A percentile compares a stretch with the other conserved stretches of the same genome.
phyloP scores from a whole-genome alignment of 2,113 vertebrate species.

The Pimephales promelas region DNA sequence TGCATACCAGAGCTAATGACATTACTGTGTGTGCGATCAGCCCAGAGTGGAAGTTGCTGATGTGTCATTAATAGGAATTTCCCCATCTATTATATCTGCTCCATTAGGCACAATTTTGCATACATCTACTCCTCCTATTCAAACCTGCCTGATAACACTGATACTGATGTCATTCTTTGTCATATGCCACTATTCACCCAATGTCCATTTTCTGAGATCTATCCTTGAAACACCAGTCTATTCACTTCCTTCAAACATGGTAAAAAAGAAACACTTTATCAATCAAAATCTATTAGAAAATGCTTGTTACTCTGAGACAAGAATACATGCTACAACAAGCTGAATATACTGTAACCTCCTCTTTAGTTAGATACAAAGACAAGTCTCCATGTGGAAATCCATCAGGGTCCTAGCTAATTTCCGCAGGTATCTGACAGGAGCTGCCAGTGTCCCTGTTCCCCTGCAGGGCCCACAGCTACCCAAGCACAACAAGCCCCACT shows the following conservation, averaged over 20 bases:
- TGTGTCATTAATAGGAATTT: conserved; percentile 53
- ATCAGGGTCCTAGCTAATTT: conserved; percentile 15
- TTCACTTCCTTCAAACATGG: conserved; percentile 11
- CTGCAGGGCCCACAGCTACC: conserved; percentile 55
- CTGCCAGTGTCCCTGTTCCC: conserved; percentile 15
- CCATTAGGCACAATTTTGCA: conserved; percentile 48
- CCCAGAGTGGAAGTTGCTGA: conserved; percentile 38
- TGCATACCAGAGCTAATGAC: conserved; percentile 49
- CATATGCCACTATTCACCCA: conserved; percentile 8
- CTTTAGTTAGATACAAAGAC: background rate
- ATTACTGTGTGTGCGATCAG: conserved; percentile 38
- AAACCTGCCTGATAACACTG: conserved; percentile 25
- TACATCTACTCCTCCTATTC: conserved; percentile 41
- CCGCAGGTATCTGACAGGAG: conserved; percentile 26
- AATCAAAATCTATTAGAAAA: background rate
- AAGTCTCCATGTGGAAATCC: background rate
- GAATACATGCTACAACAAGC: background rate
- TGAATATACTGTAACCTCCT: background rate
- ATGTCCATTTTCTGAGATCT: background rate
- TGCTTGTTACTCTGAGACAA: background rate
- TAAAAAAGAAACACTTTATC: background rate
- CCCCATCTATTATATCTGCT: conserved; percentile 47
- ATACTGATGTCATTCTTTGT: conserved; percentile 34
- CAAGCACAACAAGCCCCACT: conserved; percentile 69
- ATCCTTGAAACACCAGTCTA: conserved; percentile 35